Evolutionary conservation across 37 sponge, comb jelly and placozoan genomes (phyloP), one percentile per base, ranked within the genome.

Genomic region (Geodia barretti): DNA sequence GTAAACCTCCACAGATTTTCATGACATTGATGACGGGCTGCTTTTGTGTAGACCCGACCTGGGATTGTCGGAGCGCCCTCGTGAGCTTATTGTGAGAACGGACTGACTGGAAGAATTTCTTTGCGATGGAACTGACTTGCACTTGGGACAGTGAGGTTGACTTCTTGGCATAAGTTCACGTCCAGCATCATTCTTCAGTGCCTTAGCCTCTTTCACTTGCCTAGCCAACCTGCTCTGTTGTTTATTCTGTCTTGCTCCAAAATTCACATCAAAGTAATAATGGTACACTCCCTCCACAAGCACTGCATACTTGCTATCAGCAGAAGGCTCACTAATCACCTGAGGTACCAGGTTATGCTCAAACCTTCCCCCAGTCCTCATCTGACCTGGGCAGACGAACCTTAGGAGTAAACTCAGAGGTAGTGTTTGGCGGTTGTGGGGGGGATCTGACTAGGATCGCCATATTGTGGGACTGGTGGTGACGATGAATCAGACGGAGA

Each of bases 1-100:
- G 72, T 29, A 71, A 71, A 71, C 38, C 30, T 71, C 72, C 72
- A 71, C 30, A 71, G 29, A 29, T 71, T 34, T 24, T 71, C 30
- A 39, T 28, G 39, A 29, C 72, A 71, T 29, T 39, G 24, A 4
- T 71, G 35, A 36, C 72, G 72, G 30, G 42, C 42, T 29, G 24
- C 21, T 20, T 29, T 28, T 7, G 4, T 21, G 5, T 24, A 19
- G 23, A 5, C n/a, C 20, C 5, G 42, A 4, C 11, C 23, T 40
- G 39, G 39, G 72, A 35, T 71, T 71, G 39, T 34, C 24, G 5
- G n/a, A 19, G n/a, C 20, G 24, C 41, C 21, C 42, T 36, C 39
- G 11, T 71, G 4, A 34, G 39, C 23, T 39, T 71, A 34, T 29
- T 71, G 39, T 71, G 72, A 21, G 24, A 29, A 4, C 72, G 39